Evolutionary conservation across 2,113 vertebrate species (phyloP).

Genomic region (Sigmodon hispidus): DNA sequence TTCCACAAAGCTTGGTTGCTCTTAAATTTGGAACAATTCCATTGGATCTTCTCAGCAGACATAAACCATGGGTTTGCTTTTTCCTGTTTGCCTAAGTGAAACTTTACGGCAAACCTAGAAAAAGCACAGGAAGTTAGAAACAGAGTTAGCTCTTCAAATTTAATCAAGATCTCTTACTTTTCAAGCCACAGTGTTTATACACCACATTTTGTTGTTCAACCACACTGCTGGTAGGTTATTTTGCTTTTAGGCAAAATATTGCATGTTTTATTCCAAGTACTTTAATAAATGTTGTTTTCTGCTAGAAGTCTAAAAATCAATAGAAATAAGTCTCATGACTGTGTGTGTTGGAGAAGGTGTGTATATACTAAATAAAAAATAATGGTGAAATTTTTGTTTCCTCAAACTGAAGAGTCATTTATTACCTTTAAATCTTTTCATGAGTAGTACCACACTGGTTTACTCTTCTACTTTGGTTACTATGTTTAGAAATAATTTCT

Average conservation of each 20-base stretch:
- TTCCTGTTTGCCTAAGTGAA: not conserved
- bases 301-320: not conserved
- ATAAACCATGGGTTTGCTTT: not conserved
- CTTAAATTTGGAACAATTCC: not conserved
- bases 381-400: not conserved
- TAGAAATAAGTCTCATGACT: not conserved
- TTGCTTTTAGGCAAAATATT: not conserved
- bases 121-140: not conserved
- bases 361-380: not conserved
- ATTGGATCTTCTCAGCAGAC: not conserved
- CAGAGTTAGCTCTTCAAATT: not conserved
- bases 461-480: not conserved
- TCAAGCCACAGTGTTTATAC: not conserved
- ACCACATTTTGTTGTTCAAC: not conserved
- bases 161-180: not conserved
- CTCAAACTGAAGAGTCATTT: not conserved
- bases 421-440: not conserved
- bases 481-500: not conserved
- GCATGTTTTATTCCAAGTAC: not conserved
- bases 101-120: not conserved
- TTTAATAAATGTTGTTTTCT: not conserved
- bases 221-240: not conserved
- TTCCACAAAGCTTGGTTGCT: not conserved
- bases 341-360: rapidly evolving
- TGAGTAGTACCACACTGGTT: not conserved